A percentile compares a stretch with the other conserved stretches of the same genome.
These are phyloP conservation scores for Drosophila anomalata DNA, from an alignment of 2,888 invertebrate species.

Conservation along the genomic window DNA sequence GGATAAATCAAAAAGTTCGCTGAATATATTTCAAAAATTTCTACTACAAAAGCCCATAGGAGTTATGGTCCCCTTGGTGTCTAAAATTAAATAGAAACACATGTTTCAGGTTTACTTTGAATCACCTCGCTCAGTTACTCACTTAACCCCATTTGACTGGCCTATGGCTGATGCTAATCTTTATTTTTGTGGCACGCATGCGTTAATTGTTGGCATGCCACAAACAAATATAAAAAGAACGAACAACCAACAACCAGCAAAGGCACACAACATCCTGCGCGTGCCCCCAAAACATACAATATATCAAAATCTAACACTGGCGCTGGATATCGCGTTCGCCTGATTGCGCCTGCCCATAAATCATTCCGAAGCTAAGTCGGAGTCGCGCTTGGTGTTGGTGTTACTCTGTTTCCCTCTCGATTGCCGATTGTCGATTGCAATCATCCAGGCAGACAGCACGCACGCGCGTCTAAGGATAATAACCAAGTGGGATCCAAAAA, in stretches of 20 bases:
- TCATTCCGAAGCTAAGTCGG: constrained; percentile 66
- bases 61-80: neutral
- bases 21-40: neutral
- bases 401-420: constrained; percentile 28
- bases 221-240: constrained; percentile 22
- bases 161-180: constrained; percentile 59
- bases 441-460: constrained; percentile 73
- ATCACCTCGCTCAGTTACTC: constrained; percentile 24
- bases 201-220: constrained; percentile 72
- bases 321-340: constrained; percentile 69
- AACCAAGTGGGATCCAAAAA: constrained; percentile 12
- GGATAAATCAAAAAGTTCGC: neutral
- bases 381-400: constrained; percentile 18
- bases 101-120: constrained; percentile 4
- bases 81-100: constrained; percentile 1
- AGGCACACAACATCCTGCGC: constrained; percentile 67
- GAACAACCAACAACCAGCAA: constrained; percentile 21
- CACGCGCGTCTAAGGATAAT: constrained; percentile 64
- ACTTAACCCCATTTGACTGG: constrained; percentile 43
- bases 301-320: constrained; percentile 71
- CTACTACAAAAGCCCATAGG: neutral
- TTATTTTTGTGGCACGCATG: constrained; percentile 64
- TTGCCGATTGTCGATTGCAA: constrained; percentile 68
- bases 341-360: constrained; percentile 72
- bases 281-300: constrained; percentile 74